Conservation (phyloP, 2,888 invertebrate species). For the Coronaproctus castanopsis region DNA sequence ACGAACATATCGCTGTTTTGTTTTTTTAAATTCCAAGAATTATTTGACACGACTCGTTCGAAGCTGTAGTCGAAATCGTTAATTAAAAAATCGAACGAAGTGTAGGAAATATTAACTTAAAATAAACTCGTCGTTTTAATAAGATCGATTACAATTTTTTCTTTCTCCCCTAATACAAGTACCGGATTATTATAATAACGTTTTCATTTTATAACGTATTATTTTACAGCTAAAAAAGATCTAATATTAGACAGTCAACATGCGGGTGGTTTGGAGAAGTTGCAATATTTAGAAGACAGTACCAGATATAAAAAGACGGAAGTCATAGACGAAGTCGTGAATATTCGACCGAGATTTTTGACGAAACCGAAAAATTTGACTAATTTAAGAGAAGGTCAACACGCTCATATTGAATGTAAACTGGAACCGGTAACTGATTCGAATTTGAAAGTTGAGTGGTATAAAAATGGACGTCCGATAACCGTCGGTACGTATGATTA, state of each 20-base stretch:
- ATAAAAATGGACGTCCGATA: constrained; percentile 79
- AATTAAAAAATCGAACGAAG: too few species aligned
- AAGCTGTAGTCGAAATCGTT: too few species aligned
- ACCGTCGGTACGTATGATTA: constrained; percentile 42
- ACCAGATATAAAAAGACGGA: constrained; percentile 66
- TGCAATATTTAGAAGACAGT: constrained; percentile 72
- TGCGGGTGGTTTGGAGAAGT: constrained; percentile 75
- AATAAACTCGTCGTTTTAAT: too few species aligned
- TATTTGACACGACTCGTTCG: too few species aligned
- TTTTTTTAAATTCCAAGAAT: too few species aligned
- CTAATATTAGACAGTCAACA: constrained; percentile 73
- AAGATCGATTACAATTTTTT: too few species aligned
- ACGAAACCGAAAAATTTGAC: constrained; percentile 71
- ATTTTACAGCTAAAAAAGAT: constrained; percentile 51
- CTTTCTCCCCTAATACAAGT: too few species aligned
- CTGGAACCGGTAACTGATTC: constrained; percentile 92
- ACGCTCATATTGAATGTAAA: constrained; percentile 94
- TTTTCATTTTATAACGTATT: too few species aligned
- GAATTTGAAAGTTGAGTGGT: constrained; percentile 92
- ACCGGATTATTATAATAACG: too few species aligned
- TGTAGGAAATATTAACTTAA: too few species aligned
- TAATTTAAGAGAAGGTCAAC: constrained; percentile 68
- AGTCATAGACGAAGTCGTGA: constrained; percentile 61
- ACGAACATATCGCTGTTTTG: too few species aligned
- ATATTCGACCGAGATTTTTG: constrained; percentile 60